Evolutionary conservation across 2,113 vertebrate species (phyloP).

Genomic region (Crotophaga sulcirostris): DNA sequence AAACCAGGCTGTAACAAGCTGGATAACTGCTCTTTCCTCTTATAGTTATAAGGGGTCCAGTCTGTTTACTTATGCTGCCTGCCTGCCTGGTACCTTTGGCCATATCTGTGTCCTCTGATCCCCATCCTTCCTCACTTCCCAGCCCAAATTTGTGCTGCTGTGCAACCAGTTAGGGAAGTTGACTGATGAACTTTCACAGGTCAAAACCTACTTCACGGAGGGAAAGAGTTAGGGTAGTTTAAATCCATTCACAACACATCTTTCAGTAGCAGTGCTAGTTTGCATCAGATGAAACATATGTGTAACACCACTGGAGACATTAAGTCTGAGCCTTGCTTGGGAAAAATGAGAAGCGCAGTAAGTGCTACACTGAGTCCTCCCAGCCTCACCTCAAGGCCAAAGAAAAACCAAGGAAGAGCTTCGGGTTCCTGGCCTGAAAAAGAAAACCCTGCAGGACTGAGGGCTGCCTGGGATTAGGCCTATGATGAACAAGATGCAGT

Average conservation of each 20-base stretch:
- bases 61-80: not conserved
- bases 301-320: not conserved
- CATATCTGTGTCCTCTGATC: not conserved
- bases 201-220: not conserved
- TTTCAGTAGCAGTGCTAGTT: not conserved
- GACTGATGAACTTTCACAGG: not conserved
- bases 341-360: not conserved
- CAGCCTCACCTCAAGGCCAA: not conserved
- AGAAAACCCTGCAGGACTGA: not conserved
- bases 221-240: not conserved
- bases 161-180: not conserved
- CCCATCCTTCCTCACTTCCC: not conserved
- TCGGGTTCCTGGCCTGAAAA: not conserved
- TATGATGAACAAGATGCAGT: not conserved
- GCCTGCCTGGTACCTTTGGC: not conserved
- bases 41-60: accelerated
- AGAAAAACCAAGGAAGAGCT: not conserved
- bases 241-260: not conserved
- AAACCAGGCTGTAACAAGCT: not conserved
- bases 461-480: not conserved
- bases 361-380: not conserved
- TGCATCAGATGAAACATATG: not conserved
- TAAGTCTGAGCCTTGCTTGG: not conserved
- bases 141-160: accelerated
- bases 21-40: not conserved